Conservation (phyloP, 2,113 vertebrate genomes). For the Nibea albiflora region DNA sequence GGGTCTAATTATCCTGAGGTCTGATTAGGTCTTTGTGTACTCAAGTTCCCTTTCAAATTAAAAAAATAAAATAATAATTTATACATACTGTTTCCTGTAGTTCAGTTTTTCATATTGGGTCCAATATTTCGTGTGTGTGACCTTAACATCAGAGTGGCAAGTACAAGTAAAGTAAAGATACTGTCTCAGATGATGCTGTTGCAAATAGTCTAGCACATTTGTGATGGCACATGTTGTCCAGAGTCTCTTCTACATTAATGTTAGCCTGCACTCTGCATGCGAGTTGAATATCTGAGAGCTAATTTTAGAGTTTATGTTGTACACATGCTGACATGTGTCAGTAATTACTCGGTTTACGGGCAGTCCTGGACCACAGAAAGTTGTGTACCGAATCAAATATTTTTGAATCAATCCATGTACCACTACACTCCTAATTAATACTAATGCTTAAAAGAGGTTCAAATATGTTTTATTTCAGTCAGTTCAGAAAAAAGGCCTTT, state of each 20-base stretch:
- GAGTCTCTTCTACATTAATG: neutral
- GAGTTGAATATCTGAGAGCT: conserved; percentile 10
- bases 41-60: no score
- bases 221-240: no score
- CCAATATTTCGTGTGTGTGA: neutral
- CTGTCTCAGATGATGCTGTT: neutral
- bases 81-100: neutral
- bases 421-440: conserved; percentile 35
- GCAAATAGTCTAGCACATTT: no score
- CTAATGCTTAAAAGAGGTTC: conserved; percentile 27
- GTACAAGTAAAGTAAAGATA: neutral
- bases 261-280: neutral
- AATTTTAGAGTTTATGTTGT: conserved; percentile 31
- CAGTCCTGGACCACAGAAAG: conserved; percentile 26
- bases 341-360: conserved; percentile 46
- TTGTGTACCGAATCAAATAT: neutral
- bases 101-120: neutral
- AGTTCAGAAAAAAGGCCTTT: conserved; percentile 15
- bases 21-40: no score
- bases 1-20: no score
- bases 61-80: no score
- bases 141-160: neutral
- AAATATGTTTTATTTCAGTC: conserved; percentile 20
- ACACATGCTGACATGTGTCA: conserved; percentile 29
- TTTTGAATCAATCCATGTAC: conserved; percentile 41